phyloP scores from a whole-genome alignment of 2,888 invertebrate genomes.

The Heterodera filipjevi region DNA sequence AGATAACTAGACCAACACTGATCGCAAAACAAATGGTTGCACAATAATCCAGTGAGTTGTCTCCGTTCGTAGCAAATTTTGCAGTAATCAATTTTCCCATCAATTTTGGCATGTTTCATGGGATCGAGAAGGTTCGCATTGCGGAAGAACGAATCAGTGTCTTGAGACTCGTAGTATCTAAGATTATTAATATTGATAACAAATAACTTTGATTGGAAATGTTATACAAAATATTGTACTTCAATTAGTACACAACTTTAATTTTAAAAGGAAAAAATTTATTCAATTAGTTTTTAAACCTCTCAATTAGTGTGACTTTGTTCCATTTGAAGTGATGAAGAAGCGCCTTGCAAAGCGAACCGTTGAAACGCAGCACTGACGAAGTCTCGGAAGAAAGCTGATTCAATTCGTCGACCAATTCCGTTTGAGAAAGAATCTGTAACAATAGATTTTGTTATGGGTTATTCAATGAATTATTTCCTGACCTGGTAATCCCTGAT shows the following conservation, averaged over 20 bases:
- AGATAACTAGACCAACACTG: conserved; percentile 96
- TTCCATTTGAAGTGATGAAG: conserved; percentile 97
- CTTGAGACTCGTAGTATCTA: conserved; percentile 80
- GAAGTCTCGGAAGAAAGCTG: conserved; percentile 96
- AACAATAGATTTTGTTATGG: neutral
- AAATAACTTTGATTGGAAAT: too few species aligned
- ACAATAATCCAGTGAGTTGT: conserved; percentile 77
- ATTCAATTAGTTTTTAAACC: too few species aligned
- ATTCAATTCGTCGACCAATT: conserved; percentile 95
- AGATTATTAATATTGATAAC: too few species aligned
- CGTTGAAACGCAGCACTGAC: conserved; percentile 78
- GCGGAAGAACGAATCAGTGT: conserved; percentile 88
- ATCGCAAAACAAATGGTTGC: conserved; percentile 93
- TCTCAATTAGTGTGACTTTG: too few species aligned
- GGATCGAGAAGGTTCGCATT: conserved; percentile 38
- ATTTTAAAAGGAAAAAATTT: too few species aligned
- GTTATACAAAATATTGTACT: too few species aligned
- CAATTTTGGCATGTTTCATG: conserved; percentile 16
- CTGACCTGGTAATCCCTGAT: conserved; percentile 37
- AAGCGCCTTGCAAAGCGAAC: conserved; percentile 75
- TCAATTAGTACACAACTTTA: too few species aligned
- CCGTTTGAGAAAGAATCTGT: conserved; percentile 74
- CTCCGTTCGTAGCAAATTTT: conserved; percentile 50
- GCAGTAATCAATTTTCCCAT: conserved; percentile 40
- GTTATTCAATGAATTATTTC: neutral